Conservation (phyloP, 2,888 invertebrate species). For the Cheiracanthium punctorium region DNA sequence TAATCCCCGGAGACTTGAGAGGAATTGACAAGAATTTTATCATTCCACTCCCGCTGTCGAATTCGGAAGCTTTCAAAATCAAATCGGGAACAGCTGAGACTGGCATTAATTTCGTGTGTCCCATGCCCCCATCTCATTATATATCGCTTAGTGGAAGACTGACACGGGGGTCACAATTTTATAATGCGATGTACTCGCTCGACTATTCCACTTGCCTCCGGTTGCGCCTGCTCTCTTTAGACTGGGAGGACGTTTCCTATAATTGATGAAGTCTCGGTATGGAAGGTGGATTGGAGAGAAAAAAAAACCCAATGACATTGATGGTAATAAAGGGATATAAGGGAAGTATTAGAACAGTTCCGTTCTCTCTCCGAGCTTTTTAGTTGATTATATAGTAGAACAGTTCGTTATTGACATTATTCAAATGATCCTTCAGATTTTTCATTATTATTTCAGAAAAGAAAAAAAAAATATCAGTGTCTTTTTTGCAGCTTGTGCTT, state of each 20-base stretch:
- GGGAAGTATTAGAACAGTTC: too few species aligned
- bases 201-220: conserved; percentile 10
- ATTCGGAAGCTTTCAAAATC: conserved; percentile 54
- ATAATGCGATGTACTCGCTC: conserved; percentile 42
- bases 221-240: background rate
- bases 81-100: conserved; percentile 56
- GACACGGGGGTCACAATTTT: conserved; percentile 37
- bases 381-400: too few species aligned
- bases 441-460: too few species aligned
- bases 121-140: conserved; percentile 53
- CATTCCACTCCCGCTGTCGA: background rate
- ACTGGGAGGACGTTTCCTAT: conserved; percentile 4
- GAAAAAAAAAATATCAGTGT: too few species aligned
- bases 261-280: conserved; percentile 37
- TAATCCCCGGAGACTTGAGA: too few species aligned
- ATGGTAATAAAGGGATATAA: background rate
- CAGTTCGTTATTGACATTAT: too few species aligned
- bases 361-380: too few species aligned
- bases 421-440: too few species aligned
- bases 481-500: too few species aligned
- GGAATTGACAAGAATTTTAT: background rate
- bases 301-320: background rate
- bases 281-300: too few species aligned
- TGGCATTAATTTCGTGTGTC: conserved; percentile 57
- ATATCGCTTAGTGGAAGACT: conserved; percentile 39